Evolutionary conservation across 2,888 invertebrate genomes (phyloP).

Genomic region (Lasioglossum morio): DNA sequence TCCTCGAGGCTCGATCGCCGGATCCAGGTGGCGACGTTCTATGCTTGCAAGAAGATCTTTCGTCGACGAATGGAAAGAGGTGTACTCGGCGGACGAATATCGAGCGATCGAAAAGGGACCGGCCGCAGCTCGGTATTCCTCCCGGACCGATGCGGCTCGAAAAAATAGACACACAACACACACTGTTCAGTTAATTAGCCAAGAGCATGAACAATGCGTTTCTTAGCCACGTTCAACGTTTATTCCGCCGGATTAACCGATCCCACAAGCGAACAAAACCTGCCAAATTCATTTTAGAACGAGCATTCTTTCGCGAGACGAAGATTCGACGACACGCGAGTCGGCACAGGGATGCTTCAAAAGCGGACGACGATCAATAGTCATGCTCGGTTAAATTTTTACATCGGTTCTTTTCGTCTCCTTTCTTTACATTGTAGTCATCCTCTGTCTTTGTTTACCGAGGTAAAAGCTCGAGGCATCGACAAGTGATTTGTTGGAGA

Average conservation of each 20-base stretch:
- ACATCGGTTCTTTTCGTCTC: neutral
- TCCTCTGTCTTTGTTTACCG: neutral
- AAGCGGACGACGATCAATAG: neutral
- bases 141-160: conserved; percentile 26
- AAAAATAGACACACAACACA: conserved; percentile 28
- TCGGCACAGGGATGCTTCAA: neutral
- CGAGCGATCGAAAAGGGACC: conserved; percentile 30
- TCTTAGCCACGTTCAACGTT: conserved; percentile 13
- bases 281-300: conserved; percentile 33
- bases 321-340: neutral
- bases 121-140: conserved; percentile 48
- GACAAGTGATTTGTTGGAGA: neutral
- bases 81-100: conserved; percentile 34
- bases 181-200: conserved; percentile 45
- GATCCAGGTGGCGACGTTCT: conserved; percentile 39
- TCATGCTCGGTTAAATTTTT: neutral
- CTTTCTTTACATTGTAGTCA: neutral
- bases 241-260: neutral
- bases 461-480: neutral
- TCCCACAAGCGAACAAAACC: neutral
- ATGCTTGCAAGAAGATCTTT: conserved; percentile 46
- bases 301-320: neutral
- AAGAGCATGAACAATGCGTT: neutral
- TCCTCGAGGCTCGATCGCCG: conserved; percentile 24
- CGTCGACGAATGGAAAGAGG: conserved; percentile 38